These are phyloP conservation scores for Halocaridina rubra DNA, from an alignment of 2,888 invertebrate species.

Conservation along the genomic window DNA sequence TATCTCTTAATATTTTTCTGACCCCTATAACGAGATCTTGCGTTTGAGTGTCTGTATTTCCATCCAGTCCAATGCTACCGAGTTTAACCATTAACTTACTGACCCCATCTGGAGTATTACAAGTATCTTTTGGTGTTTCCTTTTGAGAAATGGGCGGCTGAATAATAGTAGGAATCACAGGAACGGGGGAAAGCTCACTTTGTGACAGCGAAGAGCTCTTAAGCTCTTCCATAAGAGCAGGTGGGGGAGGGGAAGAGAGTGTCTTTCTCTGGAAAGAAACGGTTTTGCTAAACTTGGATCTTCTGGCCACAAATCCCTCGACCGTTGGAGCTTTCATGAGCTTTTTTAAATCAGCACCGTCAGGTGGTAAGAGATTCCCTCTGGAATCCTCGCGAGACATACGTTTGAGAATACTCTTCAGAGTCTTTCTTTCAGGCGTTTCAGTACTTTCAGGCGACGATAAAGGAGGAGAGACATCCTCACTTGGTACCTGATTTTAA, in stretches of 20 bases:
- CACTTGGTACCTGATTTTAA: conserved; percentile 54
- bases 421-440: conserved; percentile 81
- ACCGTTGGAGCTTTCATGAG: conserved; percentile 85
- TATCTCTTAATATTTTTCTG: conserved; percentile 58
- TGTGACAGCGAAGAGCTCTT: conserved; percentile 18
- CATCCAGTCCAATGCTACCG: conserved; percentile 38
- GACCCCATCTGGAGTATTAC: conserved; percentile 49
- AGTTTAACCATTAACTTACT: conserved; percentile 52
- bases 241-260: conserved; percentile 80
- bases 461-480: conserved; percentile 65
- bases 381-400: conserved; percentile 74
- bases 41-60: conserved; percentile 34
- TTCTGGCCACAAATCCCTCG: conserved; percentile 86
- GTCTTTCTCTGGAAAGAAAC: conserved; percentile 85
- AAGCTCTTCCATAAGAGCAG: conserved; percentile 31
- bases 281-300: conserved; percentile 85
- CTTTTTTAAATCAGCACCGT: conserved; percentile 71
- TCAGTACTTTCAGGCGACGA: conserved; percentile 79
- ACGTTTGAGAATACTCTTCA: conserved; percentile 88
- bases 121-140: neutral
- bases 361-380: conserved; percentile 69
- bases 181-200: neutral
- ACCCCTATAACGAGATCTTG: conserved; percentile 59
- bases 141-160: neutral
- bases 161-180: neutral